These are phyloP conservation scores for Heliconius aoede DNA, from an alignment of 2,888 invertebrate genomes.

Conservation along the genomic window DNA sequence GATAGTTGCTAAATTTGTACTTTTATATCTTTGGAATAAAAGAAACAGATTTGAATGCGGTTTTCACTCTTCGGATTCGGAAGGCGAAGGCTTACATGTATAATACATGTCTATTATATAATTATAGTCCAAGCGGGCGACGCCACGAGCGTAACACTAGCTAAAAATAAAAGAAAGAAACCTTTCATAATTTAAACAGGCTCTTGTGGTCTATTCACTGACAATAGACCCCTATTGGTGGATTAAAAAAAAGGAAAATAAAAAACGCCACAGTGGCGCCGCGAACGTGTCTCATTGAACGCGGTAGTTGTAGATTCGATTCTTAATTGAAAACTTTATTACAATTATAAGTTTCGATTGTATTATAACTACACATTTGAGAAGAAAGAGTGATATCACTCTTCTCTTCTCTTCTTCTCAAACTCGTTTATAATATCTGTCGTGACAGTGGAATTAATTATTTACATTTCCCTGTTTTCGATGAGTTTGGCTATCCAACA, in stretches of 20 bases:
- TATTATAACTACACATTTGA: no score
- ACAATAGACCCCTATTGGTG: conserved; percentile 22
- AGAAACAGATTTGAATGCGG: no score
- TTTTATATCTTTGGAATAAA: no score
- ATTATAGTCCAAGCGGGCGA: neutral
- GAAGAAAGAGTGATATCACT: no score
- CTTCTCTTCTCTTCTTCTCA: no score
- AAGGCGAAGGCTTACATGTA: no score
- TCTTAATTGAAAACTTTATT: no score
- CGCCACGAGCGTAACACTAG: neutral
- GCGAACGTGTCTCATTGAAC: neutral
- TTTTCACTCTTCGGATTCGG: no score
- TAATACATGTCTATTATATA: neutral
- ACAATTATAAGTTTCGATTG: no score
- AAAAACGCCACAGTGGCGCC: neutral
- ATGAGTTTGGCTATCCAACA: neutral
- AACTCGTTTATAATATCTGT: no score
- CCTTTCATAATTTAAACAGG: conserved; percentile 16
- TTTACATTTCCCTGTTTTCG: neutral
- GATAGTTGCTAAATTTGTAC: no score
- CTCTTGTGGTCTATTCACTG: conserved; percentile 9
- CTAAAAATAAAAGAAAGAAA: neutral
- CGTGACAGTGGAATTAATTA: no score
- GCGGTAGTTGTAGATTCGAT: neutral
- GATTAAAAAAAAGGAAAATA: neutral